A percentile compares a stretch with the other conserved stretches of the same genome.
Conservation (phyloP, 2,113 vertebrate genomes). For the Pitta sordida region DNA sequence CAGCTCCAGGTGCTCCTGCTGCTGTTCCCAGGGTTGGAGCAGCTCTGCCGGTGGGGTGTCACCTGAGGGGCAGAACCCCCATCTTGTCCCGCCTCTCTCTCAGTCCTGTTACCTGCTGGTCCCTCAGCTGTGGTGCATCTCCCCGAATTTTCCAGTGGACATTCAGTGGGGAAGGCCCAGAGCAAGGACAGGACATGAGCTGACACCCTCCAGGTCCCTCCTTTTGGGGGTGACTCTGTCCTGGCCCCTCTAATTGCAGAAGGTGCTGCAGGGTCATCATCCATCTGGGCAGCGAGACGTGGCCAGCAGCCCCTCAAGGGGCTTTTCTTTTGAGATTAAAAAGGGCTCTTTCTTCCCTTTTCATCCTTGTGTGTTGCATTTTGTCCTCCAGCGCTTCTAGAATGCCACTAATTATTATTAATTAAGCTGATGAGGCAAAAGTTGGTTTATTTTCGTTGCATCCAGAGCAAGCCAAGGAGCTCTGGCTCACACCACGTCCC, state of each 20-base stretch:
- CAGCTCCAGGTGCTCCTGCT: background rate
- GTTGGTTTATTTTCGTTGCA: background rate
- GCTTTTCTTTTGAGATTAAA: background rate
- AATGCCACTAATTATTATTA: constrained; percentile 28
- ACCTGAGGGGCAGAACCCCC: background rate
- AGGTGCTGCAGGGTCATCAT: background rate
- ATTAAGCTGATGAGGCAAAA: constrained; percentile 1
- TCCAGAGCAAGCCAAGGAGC: background rate
- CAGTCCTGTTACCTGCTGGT: background rate
- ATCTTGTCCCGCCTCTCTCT: background rate
- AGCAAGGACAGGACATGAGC: rapidly evolving
- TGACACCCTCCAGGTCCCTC: background rate
- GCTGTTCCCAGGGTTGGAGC: background rate
- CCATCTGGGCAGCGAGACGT: background rate
- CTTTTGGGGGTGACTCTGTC: background rate
- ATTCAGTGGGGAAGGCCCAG: background rate
- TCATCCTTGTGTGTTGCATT: rapidly evolving
- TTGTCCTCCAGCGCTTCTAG: background rate
- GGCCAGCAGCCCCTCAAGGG: background rate
- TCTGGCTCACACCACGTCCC: rapidly evolving
- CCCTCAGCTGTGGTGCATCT: rapidly evolving
- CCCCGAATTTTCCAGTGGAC: rapidly evolving
- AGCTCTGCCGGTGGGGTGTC: background rate
- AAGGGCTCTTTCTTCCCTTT: background rate
- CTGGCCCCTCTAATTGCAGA: background rate